Evolutionary conservation across 2,888 invertebrate genomes (phyloP), one percentile per base, ranked within the genome.

Genomic region (Lamellibrachia columna): DNA sequence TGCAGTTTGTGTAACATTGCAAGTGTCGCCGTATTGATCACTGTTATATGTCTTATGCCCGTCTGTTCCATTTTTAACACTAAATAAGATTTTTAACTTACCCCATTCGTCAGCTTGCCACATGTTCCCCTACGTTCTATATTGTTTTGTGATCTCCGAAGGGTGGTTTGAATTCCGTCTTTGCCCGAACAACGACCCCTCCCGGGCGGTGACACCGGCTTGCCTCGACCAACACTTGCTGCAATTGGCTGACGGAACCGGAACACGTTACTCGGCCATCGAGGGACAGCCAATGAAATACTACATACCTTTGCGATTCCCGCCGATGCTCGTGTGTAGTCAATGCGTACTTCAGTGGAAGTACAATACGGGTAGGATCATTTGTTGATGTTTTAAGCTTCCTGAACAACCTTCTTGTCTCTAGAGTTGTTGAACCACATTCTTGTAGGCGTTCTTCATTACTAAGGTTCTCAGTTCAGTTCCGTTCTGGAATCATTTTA

Each of bases 271-370:
- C 22, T 3, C 22, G 52, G 90, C 93, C 28, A 91, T 55, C 11
- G 22, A 7, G 15, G 40, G 52, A 22, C 15, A 8, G 7, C 53
- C 53, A n/a, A 52, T n/a, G 53, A 92, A 91, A 11, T 90, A 92
- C 52, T n/a, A 58, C 8, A 91, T 92, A n/a, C 91, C 28, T 8
- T 15, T 93, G 22, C 53, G 91, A 91, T 93, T 94, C 6, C 94
- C 94, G 6, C 40, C 52, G 28, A 92, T 90, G 7, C 90, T 94
- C 8, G 28, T 22, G 22, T 94, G 94, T 90, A 90, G 90, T 15
- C 94, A 94, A 91, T 94, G 94, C 91, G 94, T 94, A 22, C 90
- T 94, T 11, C 94, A 94, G 58, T 94, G 94, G 94, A 94, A 94
- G 52, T 94, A 93, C 53, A 94, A 94, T 90, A 91, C 93, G 55